Percentiles rank a stretch among this genome's conserved stretches.
Evolutionary conservation across 1,140 invertebrate genomes (phyloP).

Genomic region (Orussus abietinus): DNA sequence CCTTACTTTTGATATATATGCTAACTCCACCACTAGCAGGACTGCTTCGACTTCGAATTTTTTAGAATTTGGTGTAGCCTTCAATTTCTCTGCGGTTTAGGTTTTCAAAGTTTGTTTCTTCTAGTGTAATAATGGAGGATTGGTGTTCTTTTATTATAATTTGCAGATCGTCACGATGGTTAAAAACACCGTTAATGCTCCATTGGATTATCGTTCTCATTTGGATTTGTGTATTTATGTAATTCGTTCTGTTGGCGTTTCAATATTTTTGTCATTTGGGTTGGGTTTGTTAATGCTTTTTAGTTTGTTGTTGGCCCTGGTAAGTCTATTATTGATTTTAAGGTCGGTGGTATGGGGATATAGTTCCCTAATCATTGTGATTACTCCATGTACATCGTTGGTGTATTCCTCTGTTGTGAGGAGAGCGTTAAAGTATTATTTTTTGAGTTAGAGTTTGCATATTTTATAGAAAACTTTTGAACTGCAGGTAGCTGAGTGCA

Average conservation of each 20-base stretch:
- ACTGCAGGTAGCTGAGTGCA: background rate
- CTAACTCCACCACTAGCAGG: slow-evolving; percentile 29
- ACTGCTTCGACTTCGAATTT: slow-evolving; percentile 20
- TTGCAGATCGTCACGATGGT: background rate
- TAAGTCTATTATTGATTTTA: slow-evolving; percentile 6
- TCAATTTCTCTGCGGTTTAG: slow-evolving; percentile 15
- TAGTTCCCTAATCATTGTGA: background rate
- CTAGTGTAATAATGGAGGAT: slow-evolving; percentile 23
- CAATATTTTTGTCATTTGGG: too few relatives aligned
- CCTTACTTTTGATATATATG: slow-evolving; percentile 24
- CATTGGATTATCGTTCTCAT: slow-evolving; percentile 6
- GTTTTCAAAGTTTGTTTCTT: slow-evolving; percentile 30
- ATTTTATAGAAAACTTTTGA: slow-evolving; percentile 3
- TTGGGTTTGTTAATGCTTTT: background rate
- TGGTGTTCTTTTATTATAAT: slow-evolving; percentile 6
- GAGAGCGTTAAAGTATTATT: background rate
- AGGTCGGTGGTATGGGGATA: background rate
- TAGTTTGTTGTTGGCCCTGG: background rate
- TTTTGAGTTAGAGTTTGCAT: too few relatives aligned
- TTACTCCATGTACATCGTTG: background rate
- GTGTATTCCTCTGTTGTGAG: slow-evolving; percentile 1
- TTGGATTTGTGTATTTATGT: background rate
- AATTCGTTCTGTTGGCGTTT: too few relatives aligned
- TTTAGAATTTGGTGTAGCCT: slow-evolving; percentile 23
- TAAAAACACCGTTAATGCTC: slow-evolving; percentile 2